Conservation (phyloP, 1,140 invertebrate genomes). For the Calephelis nemesis region DNA sequence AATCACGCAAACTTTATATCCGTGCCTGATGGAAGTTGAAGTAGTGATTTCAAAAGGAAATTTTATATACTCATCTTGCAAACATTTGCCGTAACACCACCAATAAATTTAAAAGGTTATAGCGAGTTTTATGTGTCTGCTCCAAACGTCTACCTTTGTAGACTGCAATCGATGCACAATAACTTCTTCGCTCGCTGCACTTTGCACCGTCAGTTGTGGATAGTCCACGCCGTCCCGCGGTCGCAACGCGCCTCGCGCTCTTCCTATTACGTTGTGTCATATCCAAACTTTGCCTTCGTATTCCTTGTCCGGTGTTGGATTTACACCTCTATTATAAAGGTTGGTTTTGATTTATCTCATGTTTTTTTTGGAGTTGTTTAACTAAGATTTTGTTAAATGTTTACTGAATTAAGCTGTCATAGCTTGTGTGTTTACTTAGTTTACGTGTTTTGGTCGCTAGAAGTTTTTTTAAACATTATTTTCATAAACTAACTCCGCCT, state of each 20-base stretch:
- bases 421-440: neutral
- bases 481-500: no score
- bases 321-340: conserved; percentile 22
- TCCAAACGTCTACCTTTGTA: conserved; percentile 30
- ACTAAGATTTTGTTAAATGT: neutral
- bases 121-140: conserved; percentile 45
- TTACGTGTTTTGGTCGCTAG: neutral
- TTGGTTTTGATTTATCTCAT: conserved; percentile 14
- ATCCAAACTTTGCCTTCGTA: conserved; percentile 26
- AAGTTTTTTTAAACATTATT: no score
- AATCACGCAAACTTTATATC: neutral
- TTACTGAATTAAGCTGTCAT: neutral
- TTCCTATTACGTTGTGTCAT: conserved; percentile 20
- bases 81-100: neutral
- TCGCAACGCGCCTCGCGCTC: conserved; percentile 40
- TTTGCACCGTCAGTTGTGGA: conserved; percentile 37
- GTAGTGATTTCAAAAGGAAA: neutral
- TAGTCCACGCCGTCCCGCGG: conserved; percentile 33
- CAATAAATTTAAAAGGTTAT: conserved; percentile 40
- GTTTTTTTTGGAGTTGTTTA: conserved; percentile 13
- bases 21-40: neutral
- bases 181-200: conserved; percentile 34
- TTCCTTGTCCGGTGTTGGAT: neutral
- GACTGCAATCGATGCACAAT: conserved; percentile 37
- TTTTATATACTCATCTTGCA: neutral